Percentiles rank a stretch among this genome's conserved stretches.
These are phyloP conservation scores for Diplosoma virens DNA, from an alignment of 23 tunicate genomes.

Conservation along the genomic window DNA sequence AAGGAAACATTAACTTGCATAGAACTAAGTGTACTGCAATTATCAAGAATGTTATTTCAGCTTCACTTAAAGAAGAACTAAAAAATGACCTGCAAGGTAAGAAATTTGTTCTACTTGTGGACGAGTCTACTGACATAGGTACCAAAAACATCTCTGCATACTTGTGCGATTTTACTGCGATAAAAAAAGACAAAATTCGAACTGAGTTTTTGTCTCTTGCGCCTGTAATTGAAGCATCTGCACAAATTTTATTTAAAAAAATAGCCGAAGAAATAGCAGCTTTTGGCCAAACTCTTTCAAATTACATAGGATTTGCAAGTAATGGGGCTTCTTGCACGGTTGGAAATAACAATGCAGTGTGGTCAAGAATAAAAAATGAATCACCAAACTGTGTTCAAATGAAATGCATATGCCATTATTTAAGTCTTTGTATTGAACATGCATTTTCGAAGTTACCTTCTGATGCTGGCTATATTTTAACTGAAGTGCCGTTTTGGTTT, in stretches of 20 bases:
- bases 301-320: conserved; percentile 26
- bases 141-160: conserved; percentile 3
- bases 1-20: conserved; percentile 14
- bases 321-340: conserved; percentile 33
- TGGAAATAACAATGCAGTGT: conserved; percentile 21
- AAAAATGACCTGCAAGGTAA: conserved; percentile 15
- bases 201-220: background rate
- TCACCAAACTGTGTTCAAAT: conserved; percentile 21
- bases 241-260: background rate
- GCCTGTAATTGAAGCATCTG: conserved; percentile 23
- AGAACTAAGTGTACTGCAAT: conserved; percentile 13
- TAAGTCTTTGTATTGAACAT: conserved; percentile 4
- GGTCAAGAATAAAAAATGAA: conserved; percentile 24
- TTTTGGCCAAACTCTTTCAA: background rate
- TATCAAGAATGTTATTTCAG: conserved; percentile 15
- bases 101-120: background rate
- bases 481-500: conserved; percentile 16
- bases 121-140: background rate
- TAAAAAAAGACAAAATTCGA: background rate
- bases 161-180: conserved; percentile 11
- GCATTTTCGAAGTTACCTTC: conserved; percentile 11
- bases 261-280: background rate
- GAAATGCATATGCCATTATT: conserved; percentile 16
- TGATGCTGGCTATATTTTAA: background rate
- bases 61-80: background rate